Evolutionary conservation across 2,888 invertebrate species (phyloP).

Genomic region (Micropterix aruncella): DNA sequence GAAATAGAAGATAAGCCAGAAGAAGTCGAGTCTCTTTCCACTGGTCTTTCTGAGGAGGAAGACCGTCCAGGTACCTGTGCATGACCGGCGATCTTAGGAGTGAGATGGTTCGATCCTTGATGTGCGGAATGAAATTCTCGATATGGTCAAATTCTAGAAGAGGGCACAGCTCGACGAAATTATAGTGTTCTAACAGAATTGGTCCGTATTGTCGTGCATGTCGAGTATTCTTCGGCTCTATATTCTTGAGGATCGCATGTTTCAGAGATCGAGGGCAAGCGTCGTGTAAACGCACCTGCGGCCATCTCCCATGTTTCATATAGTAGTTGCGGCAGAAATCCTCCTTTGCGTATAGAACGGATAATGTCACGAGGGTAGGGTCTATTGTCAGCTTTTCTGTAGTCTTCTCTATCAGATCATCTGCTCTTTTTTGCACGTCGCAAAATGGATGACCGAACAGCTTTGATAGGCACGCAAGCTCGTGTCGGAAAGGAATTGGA

Average conservation of each 20-base stretch:
- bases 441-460: neutral
- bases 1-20: neutral
- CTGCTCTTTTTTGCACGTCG: neutral
- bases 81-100: neutral
- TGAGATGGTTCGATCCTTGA: neutral
- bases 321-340: neutral
- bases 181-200: neutral
- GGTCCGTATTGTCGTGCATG: neutral
- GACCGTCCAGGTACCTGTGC: neutral
- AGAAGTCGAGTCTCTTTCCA: neutral
- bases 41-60: no score
- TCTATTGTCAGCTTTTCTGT: neutral
- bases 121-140: neutral
- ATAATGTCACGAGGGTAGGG: neutral
- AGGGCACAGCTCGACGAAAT: neutral
- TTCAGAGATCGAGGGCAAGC: no score
- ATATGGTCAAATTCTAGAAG: neutral
- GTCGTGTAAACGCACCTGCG: neutral
- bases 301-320: neutral
- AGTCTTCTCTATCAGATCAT: neutral
- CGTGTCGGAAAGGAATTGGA: neutral
- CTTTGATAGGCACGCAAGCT: neutral
- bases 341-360: neutral
- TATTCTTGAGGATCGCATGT: neutral
- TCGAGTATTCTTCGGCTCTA: neutral